Evolutionary conservation across 2,113 vertebrate species (phyloP).

Genomic region (Xyrauchen texanus): DNA sequence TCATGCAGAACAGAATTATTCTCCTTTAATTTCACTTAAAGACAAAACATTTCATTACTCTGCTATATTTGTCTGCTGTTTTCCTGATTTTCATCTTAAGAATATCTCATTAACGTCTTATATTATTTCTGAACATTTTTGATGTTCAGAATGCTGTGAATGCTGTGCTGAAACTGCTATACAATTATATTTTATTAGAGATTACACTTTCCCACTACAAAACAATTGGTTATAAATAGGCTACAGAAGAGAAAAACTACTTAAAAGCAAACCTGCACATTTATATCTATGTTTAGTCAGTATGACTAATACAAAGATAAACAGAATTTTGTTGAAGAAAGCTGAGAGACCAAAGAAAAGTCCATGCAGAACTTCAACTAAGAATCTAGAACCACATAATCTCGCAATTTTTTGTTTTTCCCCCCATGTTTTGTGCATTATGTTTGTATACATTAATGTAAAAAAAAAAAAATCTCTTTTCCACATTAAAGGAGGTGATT

Average conservation of each 20-base stretch:
- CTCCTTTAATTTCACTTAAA: too few species aligned
- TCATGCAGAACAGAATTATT: background rate
- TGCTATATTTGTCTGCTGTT: too few species aligned
- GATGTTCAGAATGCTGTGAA: too few species aligned
- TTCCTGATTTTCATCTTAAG: too few species aligned
- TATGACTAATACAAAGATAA: background rate
- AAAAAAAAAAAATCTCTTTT: too few species aligned
- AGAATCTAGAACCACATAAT: conserved; percentile 6
- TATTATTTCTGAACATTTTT: background rate
- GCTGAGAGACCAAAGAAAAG: conserved; percentile 48
- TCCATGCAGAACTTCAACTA: conserved; percentile 43
- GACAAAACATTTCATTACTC: too few species aligned
- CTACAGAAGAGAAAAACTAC: background rate
- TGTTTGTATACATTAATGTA: too few species aligned
- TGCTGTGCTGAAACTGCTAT: background rate
- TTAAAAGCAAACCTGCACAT: too few species aligned
- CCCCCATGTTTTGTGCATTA: background rate
- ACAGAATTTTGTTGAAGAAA: background rate
- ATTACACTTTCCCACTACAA: background rate
- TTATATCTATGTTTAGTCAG: too few species aligned
- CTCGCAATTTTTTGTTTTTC: background rate
- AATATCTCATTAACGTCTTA: too few species aligned
- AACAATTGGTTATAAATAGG: background rate
- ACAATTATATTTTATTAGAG: background rate
- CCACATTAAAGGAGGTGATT: too few species aligned